A percentile compares a stretch with the other conserved stretches of the same genome.
Conservation (phyloP, 1,140 invertebrate species). For the Ctenoplectra terminalis region DNA sequence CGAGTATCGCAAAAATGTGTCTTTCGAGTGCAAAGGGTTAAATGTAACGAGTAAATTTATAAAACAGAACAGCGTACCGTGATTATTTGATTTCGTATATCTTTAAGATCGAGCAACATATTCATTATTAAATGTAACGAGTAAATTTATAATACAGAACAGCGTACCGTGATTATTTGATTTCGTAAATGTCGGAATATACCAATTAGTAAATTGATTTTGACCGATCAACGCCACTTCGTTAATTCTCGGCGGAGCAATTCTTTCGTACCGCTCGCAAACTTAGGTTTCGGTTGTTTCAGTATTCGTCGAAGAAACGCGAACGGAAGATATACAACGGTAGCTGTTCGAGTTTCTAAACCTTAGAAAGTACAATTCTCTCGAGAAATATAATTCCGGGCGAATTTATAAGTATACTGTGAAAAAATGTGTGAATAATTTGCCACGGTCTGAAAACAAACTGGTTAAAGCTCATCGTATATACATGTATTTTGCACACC, state of each 20-base stretch:
- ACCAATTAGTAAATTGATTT: slow-evolving; percentile 71
- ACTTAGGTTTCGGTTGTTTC: not conserved
- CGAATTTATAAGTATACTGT: not conserved
- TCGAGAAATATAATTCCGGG: not conserved
- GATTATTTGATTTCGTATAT: no score
- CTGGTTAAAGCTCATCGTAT: no score
- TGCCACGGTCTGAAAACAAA: no score
- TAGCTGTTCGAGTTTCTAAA: no score
- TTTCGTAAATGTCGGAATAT: slow-evolving; percentile 46
- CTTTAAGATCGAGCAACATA: not conserved
- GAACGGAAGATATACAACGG: no score
- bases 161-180: slow-evolving; percentile 35
- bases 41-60: no score
- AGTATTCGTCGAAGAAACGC: not conserved
- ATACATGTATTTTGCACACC: no score
- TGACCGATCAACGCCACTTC: slow-evolving; percentile 37
- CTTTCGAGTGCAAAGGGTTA: no score
- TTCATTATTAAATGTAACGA: no score
- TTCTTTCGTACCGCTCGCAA: slow-evolving; percentile 41
- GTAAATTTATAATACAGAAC: slow-evolving; percentile 18
- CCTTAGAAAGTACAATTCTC: not conserved
- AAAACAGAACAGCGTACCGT: no score
- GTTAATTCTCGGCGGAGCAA: slow-evolving; percentile 34
- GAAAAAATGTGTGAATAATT: not conserved
- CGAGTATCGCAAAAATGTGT: no score